Evolutionary conservation across 2,113 vertebrate species (phyloP).

Genomic region (Melospiza georgiana): DNA sequence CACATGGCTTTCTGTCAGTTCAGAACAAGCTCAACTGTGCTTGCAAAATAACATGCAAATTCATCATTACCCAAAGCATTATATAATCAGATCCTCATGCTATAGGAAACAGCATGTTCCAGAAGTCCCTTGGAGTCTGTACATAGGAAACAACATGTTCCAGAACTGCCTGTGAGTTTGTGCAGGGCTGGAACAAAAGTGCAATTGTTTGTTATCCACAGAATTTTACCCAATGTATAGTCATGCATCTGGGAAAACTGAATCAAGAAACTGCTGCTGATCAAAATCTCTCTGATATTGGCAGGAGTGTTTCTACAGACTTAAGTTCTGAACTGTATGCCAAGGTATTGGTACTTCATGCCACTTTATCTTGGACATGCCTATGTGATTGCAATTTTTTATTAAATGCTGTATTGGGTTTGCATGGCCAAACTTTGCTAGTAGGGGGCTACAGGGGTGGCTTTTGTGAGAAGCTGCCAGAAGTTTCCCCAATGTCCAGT

Average conservation of each 20-base stretch:
- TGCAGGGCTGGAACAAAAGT: background rate
- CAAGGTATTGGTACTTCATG: background rate
- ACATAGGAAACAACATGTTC: background rate
- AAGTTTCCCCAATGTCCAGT: background rate
- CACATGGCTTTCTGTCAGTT: background rate
- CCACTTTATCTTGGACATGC: background rate
- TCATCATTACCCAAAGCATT: background rate
- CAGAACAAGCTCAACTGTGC: background rate
- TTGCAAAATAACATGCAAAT: background rate
- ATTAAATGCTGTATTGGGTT: background rate
- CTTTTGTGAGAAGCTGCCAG: background rate
- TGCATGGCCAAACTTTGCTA: background rate
- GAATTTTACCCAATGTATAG: background rate
- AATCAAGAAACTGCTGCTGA: background rate
- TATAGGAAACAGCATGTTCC: background rate
- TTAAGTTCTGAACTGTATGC: background rate
- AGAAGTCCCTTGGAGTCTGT: background rate
- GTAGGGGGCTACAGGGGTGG: background rate
- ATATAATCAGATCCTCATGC: conserved; percentile 24
- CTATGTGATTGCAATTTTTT: background rate
- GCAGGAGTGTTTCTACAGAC: background rate
- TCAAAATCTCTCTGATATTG: background rate
- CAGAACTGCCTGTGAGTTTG: background rate
- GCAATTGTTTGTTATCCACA: background rate
- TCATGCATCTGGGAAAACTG: background rate